phyloP scores from a whole-genome alignment of 2,113 vertebrate species.

The Xenotilapia flavipinnis region DNA sequence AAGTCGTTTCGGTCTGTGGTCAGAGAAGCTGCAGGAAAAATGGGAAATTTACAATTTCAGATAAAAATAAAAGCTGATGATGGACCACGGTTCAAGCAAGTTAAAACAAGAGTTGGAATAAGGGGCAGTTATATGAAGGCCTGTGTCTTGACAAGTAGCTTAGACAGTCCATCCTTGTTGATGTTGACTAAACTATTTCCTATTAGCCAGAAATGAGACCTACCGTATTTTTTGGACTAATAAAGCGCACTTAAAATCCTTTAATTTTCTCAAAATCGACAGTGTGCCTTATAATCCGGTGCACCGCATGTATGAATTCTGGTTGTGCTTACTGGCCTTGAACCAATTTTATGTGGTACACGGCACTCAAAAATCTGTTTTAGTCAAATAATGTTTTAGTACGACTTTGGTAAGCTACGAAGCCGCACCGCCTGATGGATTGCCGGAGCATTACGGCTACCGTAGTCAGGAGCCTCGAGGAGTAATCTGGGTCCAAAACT shows the following conservation, averaged over 20 bases:
- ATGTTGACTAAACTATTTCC: background rate
- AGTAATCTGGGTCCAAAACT: background rate
- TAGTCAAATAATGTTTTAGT: background rate
- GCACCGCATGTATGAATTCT: background rate
- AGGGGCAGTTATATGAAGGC: background rate
- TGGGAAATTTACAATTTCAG: background rate
- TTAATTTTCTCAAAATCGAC: background rate
- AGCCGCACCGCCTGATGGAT: accelerated
- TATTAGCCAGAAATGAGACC: background rate
- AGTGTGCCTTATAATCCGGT: background rate
- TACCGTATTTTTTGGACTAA: background rate
- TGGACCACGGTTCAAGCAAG: background rate
- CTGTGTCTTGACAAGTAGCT: background rate
- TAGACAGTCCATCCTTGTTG: background rate
- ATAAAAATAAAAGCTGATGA: background rate
- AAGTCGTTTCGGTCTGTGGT: slow-evolving; percentile 64
- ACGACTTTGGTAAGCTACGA: accelerated
- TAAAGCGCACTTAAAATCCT: background rate
- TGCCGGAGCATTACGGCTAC: background rate
- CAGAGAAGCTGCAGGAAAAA: slow-evolving; percentile 57
- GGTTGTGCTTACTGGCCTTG: background rate
- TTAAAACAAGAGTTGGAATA: background rate
- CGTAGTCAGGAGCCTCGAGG: background rate
- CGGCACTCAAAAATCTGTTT: accelerated
- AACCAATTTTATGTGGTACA: background rate